Conservation (phyloP, 2,797 vertebrate species). For the Gymnoscopelus microlampas region DNA sequence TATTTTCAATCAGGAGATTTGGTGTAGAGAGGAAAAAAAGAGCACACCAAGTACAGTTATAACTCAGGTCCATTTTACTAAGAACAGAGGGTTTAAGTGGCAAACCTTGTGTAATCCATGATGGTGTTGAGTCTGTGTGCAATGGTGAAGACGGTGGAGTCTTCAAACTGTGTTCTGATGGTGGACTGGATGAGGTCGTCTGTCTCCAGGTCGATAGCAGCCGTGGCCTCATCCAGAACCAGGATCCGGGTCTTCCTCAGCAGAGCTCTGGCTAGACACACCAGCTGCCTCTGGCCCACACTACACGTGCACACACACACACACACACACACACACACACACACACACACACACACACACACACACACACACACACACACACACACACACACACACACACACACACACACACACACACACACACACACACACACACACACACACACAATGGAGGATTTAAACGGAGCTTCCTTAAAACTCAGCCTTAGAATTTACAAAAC, state of each 20-base stretch:
- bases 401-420: constrained; percentile 7
- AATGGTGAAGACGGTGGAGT: constrained; percentile 95
- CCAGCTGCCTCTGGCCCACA: constrained; percentile 94
- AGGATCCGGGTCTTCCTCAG: constrained; percentile 93
- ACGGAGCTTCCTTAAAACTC: no score
- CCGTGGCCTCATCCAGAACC: constrained; percentile 94
- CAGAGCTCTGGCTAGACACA: constrained; percentile 93
- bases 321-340: constrained; percentile 4
- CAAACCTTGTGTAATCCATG: constrained; percentile 95
- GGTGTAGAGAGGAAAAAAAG: no score
- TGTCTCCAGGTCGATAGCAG: constrained; percentile 94
- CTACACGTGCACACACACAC: constrained; percentile 61
- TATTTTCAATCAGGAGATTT: no score
- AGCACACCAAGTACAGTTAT: no score
- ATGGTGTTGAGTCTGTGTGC: constrained; percentile 98
- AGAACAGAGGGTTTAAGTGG: background rate
- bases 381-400: constrained; percentile 10
- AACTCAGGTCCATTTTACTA: no score
- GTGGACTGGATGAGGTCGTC: constrained; percentile 96
- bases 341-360: constrained; percentile 7
- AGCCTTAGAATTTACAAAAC: no score
- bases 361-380: constrained; percentile 12
- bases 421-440: constrained; percentile 18
- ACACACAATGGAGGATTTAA: background rate
- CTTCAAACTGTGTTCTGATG: constrained; percentile 92